Base-by-base conservation (phyloP, 1,140 invertebrate genomes). In the Ceratoteleas bidentatus region DNA sequence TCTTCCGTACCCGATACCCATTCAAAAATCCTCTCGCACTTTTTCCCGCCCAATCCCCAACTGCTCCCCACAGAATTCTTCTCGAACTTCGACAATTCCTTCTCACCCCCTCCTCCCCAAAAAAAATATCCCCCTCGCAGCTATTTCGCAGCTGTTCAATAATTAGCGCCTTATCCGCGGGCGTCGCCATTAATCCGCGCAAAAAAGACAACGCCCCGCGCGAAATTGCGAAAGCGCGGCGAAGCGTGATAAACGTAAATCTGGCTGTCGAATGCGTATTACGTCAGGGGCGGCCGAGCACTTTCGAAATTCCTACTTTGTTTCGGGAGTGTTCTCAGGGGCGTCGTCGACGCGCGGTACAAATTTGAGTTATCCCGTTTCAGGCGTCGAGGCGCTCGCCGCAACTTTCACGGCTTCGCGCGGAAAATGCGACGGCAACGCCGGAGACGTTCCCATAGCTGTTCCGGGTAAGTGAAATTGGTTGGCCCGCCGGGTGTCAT, bases 281-380 rank as follows among this genome's bases (percentile, higher is more conserved):
- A 79, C 75, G 74, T 70, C 58, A 49, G 58, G 61, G 75, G 54
- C 60, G 64, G 72, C 73, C n/a, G 76, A 84, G 76, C 81, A 84
- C 81, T 84, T 77, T 84, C 76, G 73, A 80, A 84, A 84, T 78
- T 84, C 57, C 75, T 83, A 76, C 75, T 79, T 83, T 74, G 81
- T 83, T 83, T 83, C 76, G 81, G 81, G 75, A 79, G 75, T 79
- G 75, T 78, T 79, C 81, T 83, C 81, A 76, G 60, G 81, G 73
- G 81, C 52, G 74, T 78, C 81, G 75, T 83, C 81, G 70, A 70
- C 75, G 78, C 62, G 49, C 70, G 74, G 65, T 83, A 78, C 81
- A 83, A 83, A 83, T 78, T 83, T 83, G 81, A 83, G 81, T 83
- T 78, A 83, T 83, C 81, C 81, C 60, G 69, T 68, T 81, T 73